Conservation (phyloP, 1,140 invertebrate genomes). For the Bombyx mandarina region DNA sequence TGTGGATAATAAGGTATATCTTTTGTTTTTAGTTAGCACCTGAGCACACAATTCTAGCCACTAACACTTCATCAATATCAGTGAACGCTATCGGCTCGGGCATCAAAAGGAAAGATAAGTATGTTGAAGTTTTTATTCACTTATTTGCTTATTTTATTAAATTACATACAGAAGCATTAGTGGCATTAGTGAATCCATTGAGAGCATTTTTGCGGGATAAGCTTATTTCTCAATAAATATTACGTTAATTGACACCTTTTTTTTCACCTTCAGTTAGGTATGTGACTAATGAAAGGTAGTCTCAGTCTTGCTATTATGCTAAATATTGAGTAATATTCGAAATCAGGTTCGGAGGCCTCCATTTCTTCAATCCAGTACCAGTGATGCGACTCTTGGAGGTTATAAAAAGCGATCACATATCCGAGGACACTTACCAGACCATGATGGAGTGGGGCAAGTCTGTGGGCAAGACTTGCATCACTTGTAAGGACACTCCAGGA, state of each 20-base stretch:
- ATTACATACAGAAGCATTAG: too few relatives aligned
- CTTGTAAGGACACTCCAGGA: constrained; percentile 89
- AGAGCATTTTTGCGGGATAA: too few relatives aligned
- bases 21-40: constrained; percentile 50
- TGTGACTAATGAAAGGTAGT: too few relatives aligned
- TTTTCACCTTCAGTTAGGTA: too few relatives aligned
- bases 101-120: constrained; percentile 74
- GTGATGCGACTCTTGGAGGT: constrained; percentile 93
- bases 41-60: constrained; percentile 81
- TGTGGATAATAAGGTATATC: too few relatives aligned
- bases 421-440: constrained; percentile 80
- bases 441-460: constrained; percentile 85
- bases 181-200: too few relatives aligned
- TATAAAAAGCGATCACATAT: constrained; percentile 79
- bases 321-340: neutral
- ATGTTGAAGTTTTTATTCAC: constrained; percentile 50
- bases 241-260: too few relatives aligned
- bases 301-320: neutral
- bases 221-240: too few relatives aligned
- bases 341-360: constrained; percentile 73
- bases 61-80: constrained; percentile 91
- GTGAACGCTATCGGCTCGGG: constrained; percentile 86
- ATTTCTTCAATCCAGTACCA: constrained; percentile 95
- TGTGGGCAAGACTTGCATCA: constrained; percentile 85
- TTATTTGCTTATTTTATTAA: neutral